These are phyloP conservation scores for Heliconius eleuchia DNA, from an alignment of 1,140 invertebrate genomes.

Conservation along the genomic window DNA sequence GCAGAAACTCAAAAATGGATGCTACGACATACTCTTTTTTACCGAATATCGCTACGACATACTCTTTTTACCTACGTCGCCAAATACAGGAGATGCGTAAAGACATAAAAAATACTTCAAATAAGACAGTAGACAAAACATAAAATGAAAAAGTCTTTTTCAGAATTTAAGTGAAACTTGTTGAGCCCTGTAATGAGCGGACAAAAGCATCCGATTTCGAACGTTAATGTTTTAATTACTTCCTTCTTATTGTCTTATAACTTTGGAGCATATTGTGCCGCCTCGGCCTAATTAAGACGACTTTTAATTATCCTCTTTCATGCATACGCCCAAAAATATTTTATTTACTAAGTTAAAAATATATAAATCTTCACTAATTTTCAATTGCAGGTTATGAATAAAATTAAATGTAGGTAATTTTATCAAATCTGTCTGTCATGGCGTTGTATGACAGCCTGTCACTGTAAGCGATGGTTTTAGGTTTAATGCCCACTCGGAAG, in stretches of 20 bases:
- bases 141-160: conserved; percentile 14
- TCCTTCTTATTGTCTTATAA: conserved; percentile 73
- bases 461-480: no score
- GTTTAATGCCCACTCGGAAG: no score
- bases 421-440: no score
- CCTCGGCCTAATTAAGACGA: conserved; percentile 67
- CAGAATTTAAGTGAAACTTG: conserved; percentile 58
- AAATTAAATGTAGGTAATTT: no score
- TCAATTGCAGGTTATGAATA: neutral
- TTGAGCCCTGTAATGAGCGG: conserved; percentile 61
- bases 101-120: neutral
- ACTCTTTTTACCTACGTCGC: no score
- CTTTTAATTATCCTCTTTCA: conserved; percentile 72
- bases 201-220: conserved; percentile 68
- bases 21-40: no score
- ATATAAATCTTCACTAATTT: neutral
- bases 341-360: conserved; percentile 13
- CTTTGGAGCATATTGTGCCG: conserved; percentile 58
- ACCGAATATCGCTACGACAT: no score
- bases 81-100: neutral
- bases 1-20: no score
- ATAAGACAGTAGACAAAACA: neutral
- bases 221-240: conserved; percentile 77
- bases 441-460: no score
- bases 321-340: conserved; percentile 50